Conservation (phyloP, 2,797 vertebrate species). For the Danio choprae region DNA sequence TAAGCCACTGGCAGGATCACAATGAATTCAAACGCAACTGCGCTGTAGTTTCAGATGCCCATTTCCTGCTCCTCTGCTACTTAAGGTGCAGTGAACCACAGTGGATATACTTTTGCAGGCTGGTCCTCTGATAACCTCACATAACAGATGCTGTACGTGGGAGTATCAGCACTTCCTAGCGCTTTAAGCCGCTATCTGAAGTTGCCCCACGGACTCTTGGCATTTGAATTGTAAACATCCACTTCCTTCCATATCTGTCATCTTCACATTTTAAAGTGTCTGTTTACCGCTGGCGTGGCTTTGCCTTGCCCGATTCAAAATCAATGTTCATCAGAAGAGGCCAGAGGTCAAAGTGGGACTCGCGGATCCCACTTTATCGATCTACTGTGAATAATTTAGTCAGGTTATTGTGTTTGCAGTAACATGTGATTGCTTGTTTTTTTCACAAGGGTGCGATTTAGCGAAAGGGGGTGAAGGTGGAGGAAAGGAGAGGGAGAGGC, state of each 20-base stretch:
- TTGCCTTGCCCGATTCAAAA: constrained; percentile 65
- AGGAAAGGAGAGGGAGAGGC: constrained; percentile 4
- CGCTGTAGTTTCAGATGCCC: background rate
- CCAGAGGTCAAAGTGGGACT: constrained; percentile 69
- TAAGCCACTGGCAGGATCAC: background rate
- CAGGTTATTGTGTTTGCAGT: constrained; percentile 70
- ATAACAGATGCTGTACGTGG: constrained; percentile 49
- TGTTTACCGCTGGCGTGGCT: constrained; percentile 54
- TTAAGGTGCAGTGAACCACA: constrained; percentile 37
- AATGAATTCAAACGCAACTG: background rate
- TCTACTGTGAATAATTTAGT: constrained; percentile 71
- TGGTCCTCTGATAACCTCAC: constrained; percentile 45
- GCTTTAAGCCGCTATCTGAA: constrained; percentile 44
- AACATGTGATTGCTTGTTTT: constrained; percentile 62
- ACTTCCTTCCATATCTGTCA: constrained; percentile 31
- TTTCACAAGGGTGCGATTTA: constrained; percentile 30
- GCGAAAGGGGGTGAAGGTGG: constrained; percentile 39
- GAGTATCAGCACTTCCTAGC: constrained; percentile 15
- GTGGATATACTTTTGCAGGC: constrained; percentile 33
- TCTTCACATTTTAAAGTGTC: constrained; percentile 21
- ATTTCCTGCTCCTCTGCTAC: constrained; percentile 9
- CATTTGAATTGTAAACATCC: constrained; percentile 30
- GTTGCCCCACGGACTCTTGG: constrained; percentile 32
- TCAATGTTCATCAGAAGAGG: constrained; percentile 71
- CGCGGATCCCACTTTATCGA: constrained; percentile 71